Evolutionary conservation across 2,797 vertebrate species (phyloP), one percentile per base, ranked within the genome.

Genomic region (Botia kubotai): DNA sequence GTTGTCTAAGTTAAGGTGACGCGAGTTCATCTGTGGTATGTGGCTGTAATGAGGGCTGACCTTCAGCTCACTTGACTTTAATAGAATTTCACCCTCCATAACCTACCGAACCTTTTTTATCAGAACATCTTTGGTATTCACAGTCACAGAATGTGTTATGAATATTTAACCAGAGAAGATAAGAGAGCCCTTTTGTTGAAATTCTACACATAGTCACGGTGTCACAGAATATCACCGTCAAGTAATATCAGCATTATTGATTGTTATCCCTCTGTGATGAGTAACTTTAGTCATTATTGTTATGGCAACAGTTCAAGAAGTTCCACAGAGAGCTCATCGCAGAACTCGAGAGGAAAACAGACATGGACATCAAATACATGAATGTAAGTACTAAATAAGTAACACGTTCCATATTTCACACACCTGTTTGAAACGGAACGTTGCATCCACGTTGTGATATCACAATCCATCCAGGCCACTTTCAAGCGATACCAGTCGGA

Each of bases 351-450:
- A 97, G 93, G 93, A 99, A 99, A 92, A 98, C 96, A 0, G 98
- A 99, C 23, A 94, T 97, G 90, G 98, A 99, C 81, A 94, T 98
- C 29, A 99, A 99, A 86, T 99, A 98, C 36, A 99, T 99, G 97
- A 98, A 92, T 17, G 98, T 99, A 89, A 96, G 97, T 95, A 83
- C 0, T 16, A 26, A 53, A 29, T 17, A 5, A 39, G 21, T 43
- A 21, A 23, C 1, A 66, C 7, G 19, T 14, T 26, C 8, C 36
- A 23, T n/a, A 36, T 33, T 11, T n/a, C 36, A 13, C 19, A n/a
- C 11, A n/a, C 14, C 13, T 26, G 46, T 65, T 4, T 29, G 16
- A 23, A 10, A 17, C 12, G 8, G 48, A 11, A 33, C 3, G 46
- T 39, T 21, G 69, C 3, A 26, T 72, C 50, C 2, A 39, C 6